Conservation (phyloP, 2,888 invertebrate genomes). For the Euspilapteryx auroguttella region DNA sequence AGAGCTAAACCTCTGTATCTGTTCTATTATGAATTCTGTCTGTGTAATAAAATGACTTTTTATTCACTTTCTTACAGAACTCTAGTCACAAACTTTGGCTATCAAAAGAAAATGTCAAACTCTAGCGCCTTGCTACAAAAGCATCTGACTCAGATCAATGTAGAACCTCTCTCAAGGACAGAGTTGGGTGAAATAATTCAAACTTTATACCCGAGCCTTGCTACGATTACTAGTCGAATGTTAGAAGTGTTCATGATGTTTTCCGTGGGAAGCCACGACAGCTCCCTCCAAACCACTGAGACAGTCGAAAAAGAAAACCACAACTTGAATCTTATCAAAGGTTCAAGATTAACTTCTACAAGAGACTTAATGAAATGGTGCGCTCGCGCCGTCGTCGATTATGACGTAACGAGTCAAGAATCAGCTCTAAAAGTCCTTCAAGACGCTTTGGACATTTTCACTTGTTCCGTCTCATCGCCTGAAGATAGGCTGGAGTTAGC, state of each 20-base stretch:
- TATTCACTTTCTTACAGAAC: slow-evolving; percentile 60
- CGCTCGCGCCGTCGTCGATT: slow-evolving; percentile 71
- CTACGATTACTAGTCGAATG: slow-evolving; percentile 74
- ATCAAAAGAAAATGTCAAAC: slow-evolving; percentile 65
- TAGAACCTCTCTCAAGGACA: slow-evolving; percentile 73
- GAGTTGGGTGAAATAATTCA: slow-evolving; percentile 77
- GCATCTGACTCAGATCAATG: slow-evolving; percentile 77
- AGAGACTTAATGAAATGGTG: slow-evolving; percentile 95
- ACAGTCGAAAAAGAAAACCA: slow-evolving; percentile 15
- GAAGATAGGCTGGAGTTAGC: slow-evolving; percentile 69
- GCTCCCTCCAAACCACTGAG: slow-evolving; percentile 28
- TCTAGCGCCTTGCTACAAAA: slow-evolving; percentile 75
- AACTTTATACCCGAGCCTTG: slow-evolving; percentile 68
- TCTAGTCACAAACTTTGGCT: slow-evolving; percentile 61
- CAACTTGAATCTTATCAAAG: slow-evolving; percentile 30
- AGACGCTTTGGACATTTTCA: slow-evolving; percentile 91
- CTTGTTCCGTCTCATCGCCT: slow-evolving; percentile 71
- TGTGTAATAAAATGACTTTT: too few species aligned
- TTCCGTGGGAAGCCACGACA: slow-evolving; percentile 68
- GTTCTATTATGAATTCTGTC: too few species aligned
- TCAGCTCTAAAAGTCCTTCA: slow-evolving; percentile 75
- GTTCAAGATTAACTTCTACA: slow-evolving; percentile 72
- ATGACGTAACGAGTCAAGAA: slow-evolving; percentile 70
- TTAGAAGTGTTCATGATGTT: slow-evolving; percentile 84
- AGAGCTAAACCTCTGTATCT: too few species aligned